Conservation (phyloP, 2,113 vertebrate genomes). For the Rhagologus leucostigma region DNA sequence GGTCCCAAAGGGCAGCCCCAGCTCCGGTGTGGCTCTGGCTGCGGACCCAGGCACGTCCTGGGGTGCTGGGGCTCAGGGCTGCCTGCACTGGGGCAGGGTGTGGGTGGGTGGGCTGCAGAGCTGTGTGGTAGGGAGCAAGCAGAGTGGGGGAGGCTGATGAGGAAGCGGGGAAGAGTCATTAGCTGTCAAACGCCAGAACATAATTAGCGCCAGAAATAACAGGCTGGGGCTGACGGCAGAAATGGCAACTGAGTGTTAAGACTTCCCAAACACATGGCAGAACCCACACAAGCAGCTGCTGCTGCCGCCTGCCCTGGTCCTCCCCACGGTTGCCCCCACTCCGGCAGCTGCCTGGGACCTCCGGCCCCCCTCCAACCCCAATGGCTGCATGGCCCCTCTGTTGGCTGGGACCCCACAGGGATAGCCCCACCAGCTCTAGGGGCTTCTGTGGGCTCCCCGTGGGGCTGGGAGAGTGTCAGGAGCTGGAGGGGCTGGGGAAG, state of each 20-base stretch:
- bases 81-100: neutral
- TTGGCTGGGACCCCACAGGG: neutral
- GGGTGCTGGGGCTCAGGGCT: neutral
- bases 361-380: fast-evolving
- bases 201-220: slow-evolving; percentile 63
- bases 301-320: neutral
- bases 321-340: neutral
- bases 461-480: neutral
- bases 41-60: fast-evolving
- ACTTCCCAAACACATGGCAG: slow-evolving; percentile 11
- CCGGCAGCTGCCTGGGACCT: neutral
- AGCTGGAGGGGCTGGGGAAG: neutral
- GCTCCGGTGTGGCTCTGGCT: fast-evolving
- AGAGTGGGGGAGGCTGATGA: slow-evolving; percentile 27
- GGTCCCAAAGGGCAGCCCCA: neutral
- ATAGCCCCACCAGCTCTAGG: neutral
- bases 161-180: slow-evolving; percentile 48
- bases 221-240: slow-evolving; percentile 27
- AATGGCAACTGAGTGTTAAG: slow-evolving; percentile 15
- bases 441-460: fast-evolving
- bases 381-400: fast-evolving
- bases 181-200: slow-evolving; percentile 32
- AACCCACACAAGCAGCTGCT: slow-evolving; percentile 41
- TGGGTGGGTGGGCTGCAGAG: neutral
- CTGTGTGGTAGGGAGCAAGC: neutral